Evolutionary conservation across 1,140 invertebrate genomes (phyloP).

Genomic region (Magallana ariakensis): DNA sequence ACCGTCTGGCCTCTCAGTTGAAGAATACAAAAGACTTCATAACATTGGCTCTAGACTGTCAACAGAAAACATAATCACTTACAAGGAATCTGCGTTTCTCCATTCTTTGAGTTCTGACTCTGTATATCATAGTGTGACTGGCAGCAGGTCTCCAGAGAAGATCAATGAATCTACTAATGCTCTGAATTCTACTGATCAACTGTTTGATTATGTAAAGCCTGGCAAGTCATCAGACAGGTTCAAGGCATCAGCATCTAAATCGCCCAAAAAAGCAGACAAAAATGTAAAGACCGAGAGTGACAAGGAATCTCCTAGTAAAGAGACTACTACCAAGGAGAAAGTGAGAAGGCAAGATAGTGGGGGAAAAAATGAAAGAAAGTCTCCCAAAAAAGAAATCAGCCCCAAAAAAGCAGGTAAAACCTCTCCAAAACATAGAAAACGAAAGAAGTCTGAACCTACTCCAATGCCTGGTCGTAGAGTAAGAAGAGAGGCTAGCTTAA

Average conservation of each 20-base stretch:
- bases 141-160: not conserved
- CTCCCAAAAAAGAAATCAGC: not conserved
- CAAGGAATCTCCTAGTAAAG: not conserved
- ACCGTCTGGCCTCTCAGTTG: constrained; percentile 24
- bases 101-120: not conserved
- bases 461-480: constrained; percentile 46
- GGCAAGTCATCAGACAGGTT: not conserved
- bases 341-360: constrained; percentile 32
- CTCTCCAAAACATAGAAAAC: constrained; percentile 31
- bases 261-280: not conserved
- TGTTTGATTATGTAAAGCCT: constrained; percentile 35
- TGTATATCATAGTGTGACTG: not conserved
- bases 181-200: constrained; percentile 35
- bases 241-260: not conserved
- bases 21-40: constrained; percentile 41
- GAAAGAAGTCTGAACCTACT: constrained; percentile 41
- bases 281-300: constrained; percentile 10
- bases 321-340: constrained; percentile 19
- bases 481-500: constrained; percentile 54
- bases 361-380: constrained; percentile 9
- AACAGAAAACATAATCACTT: constrained; percentile 30
- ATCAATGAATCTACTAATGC: not conserved
- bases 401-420: constrained; percentile 5
- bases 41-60: constrained; percentile 38
- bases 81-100: constrained; percentile 24